phyloP scores from a whole-genome alignment of 2,888 invertebrate genomes.

The Diachrysia chrysitis region DNA sequence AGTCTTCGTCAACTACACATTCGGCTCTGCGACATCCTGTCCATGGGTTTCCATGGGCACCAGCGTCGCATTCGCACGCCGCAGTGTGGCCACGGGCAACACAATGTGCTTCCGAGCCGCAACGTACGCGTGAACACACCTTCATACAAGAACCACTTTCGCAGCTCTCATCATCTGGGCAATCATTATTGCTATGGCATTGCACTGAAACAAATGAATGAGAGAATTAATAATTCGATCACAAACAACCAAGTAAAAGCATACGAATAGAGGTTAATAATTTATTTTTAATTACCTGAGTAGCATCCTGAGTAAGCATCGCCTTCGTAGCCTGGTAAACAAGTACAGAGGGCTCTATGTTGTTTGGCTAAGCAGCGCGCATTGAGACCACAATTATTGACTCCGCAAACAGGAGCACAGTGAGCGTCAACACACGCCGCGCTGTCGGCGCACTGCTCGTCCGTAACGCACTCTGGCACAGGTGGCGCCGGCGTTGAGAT shows the following conservation, averaged over 20 bases:
- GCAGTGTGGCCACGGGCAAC: constrained; percentile 94
- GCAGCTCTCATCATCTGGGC: constrained; percentile 94
- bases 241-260: background rate
- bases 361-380: constrained; percentile 94
- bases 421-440: constrained; percentile 94
- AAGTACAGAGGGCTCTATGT: constrained; percentile 95
- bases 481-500: constrained; percentile 81
- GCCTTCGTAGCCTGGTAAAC: constrained; percentile 94
- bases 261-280: background rate
- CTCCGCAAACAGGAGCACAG: constrained; percentile 93
- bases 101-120: constrained; percentile 94
- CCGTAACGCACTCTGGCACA: constrained; percentile 93
- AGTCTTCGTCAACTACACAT: constrained; percentile 93
- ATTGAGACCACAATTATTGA: constrained; percentile 93
- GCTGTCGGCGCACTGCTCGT: constrained; percentile 94
- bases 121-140: constrained; percentile 94
- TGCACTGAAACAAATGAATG: constrained; percentile 89
- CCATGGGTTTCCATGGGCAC: constrained; percentile 94
- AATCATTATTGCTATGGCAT: constrained; percentile 95
- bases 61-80: constrained; percentile 93
- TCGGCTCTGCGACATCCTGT: constrained; percentile 93
- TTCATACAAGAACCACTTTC: constrained; percentile 94
- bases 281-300: constrained; percentile 85
- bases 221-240: background rate
- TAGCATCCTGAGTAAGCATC: constrained; percentile 94